Conservation (phyloP, 1,140 invertebrate species). For the Himalopsyche phryganea region DNA sequence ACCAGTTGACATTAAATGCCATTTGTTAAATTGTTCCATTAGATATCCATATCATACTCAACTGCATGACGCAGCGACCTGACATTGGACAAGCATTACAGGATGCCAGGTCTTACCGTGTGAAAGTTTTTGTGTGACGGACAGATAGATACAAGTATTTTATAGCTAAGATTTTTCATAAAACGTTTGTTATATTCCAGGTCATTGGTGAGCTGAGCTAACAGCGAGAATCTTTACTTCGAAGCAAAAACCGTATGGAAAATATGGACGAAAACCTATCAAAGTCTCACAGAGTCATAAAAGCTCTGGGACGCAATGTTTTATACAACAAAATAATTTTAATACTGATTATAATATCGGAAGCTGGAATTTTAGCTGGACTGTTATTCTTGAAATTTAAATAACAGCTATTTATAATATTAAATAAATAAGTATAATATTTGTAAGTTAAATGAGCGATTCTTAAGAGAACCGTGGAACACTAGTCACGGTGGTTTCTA, state of each 20-base stretch:
- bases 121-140: too few species aligned
- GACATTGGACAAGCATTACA: too few species aligned
- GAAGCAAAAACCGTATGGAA: conserved; percentile 27
- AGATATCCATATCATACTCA: too few species aligned
- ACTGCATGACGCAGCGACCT: too few species aligned
- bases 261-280: conserved; percentile 29
- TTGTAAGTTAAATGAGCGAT: neutral
- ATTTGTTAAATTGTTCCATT: too few species aligned
- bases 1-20: too few species aligned
- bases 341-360: conserved; percentile 28
- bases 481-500: too few species aligned
- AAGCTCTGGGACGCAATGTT: conserved; percentile 26
- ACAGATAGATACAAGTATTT: too few species aligned
- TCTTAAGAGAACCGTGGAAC: too few species aligned
- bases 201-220: conserved; percentile 28
- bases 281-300: conserved; percentile 26
- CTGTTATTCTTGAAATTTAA: conserved; percentile 22
- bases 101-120: too few species aligned
- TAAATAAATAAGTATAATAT: neutral
- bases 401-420: neutral
- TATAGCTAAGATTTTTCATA: too few species aligned
- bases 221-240: conserved; percentile 27
- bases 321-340: conserved; percentile 30
- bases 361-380: conserved; percentile 22
- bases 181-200: too few species aligned